A percentile compares a stretch with the other conserved stretches of the same genome.
phyloP scores from a whole-genome alignment of 23 tunicate species.

The Aplidium turbinatum region DNA sequence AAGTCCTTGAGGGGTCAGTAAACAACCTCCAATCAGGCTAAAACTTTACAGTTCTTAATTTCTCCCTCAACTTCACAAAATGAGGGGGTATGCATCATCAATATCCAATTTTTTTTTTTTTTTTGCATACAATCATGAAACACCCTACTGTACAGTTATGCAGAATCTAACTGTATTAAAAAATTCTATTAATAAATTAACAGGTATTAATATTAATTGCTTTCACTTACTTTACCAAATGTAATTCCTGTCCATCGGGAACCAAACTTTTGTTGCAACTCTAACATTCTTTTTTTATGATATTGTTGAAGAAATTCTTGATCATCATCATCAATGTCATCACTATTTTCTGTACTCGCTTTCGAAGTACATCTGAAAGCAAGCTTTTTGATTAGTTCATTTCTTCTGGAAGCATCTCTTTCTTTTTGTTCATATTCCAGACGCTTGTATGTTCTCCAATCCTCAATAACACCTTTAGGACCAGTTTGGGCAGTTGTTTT shows the following conservation, averaged over 20 bases:
- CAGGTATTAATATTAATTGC: too few species aligned
- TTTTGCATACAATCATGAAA: too few species aligned
- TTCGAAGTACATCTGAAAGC: constrained; percentile 70
- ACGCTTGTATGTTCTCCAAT: constrained; percentile 70
- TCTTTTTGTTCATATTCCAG: constrained; percentile 58
- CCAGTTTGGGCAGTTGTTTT: constrained; percentile 63
- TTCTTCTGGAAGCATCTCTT: constrained; percentile 47
- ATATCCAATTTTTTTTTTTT: too few species aligned
- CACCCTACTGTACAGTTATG: too few species aligned
- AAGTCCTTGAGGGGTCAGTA: too few species aligned
- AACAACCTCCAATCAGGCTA: too few species aligned
- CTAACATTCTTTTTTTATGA: constrained; percentile 67
- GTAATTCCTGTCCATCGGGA: constrained; percentile 64
- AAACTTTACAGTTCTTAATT: too few species aligned
- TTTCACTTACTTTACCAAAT: constrained; percentile 84
- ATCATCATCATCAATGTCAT: constrained; percentile 65
- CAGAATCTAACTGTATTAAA: too few species aligned
- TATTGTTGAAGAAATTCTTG: constrained; percentile 65
- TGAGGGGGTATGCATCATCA: too few species aligned
- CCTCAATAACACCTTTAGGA: constrained; percentile 95
- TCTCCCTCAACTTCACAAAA: too few species aligned
- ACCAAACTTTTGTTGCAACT: constrained; percentile 78
- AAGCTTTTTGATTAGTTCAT: constrained; percentile 56
- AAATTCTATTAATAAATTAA: too few species aligned
- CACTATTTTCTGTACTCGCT: constrained; percentile 23